Evolutionary conservation across 2,113 vertebrate species (phyloP).

Genomic region (Lasiurus cinereus): DNA sequence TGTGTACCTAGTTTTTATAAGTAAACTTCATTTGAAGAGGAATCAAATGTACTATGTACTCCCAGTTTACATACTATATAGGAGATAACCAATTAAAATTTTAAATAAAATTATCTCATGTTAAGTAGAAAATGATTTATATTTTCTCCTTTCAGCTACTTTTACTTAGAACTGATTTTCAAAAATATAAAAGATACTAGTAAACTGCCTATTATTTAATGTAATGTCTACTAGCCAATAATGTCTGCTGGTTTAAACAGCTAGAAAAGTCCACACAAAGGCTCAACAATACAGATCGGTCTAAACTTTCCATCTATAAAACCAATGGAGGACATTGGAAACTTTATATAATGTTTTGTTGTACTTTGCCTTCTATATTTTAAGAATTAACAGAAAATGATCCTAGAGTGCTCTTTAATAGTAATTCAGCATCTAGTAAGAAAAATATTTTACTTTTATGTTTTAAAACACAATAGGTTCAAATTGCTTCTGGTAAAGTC

Average conservation of each 20-base stretch:
- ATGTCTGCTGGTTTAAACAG: neutral
- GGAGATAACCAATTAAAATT: neutral
- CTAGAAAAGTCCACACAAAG: neutral
- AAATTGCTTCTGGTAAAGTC: conserved; percentile 25
- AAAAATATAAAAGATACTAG: neutral
- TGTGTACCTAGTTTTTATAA: neutral
- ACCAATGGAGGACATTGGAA: neutral
- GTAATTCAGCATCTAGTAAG: neutral
- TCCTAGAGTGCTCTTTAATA: neutral
- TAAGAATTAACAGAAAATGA: conserved; percentile 28
- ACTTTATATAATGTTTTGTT: neutral
- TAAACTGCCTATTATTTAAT: neutral
- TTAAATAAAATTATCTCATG: neutral
- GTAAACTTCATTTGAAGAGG: conserved; percentile 17
- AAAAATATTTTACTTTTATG: neutral
- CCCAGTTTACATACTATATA: neutral
- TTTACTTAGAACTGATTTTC: conserved; percentile 2
- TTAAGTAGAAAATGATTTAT: neutral
- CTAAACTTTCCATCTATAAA: neutral
- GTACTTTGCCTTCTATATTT: neutral
- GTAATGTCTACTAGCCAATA: neutral
- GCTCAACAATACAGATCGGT: neutral
- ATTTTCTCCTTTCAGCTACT: neutral
- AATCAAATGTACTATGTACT: neutral
- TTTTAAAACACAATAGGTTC: conserved; percentile 54